Conservation (phyloP, 1,140 invertebrate species). For the Nasonia vitripennis region DNA sequence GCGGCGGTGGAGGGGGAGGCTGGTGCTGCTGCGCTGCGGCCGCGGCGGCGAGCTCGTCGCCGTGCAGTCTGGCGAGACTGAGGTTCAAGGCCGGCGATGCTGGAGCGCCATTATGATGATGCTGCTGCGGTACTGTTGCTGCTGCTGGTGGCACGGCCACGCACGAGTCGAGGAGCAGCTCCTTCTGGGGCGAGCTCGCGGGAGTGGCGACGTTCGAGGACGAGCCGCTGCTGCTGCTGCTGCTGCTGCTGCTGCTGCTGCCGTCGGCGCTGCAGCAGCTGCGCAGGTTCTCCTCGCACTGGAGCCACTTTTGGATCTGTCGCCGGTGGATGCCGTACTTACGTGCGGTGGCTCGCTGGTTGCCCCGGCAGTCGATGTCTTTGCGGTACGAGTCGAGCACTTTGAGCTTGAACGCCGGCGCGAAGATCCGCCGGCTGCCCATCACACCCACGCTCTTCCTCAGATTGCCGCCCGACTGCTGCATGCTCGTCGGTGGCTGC, state of each 20-base stretch:
- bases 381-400: constrained; percentile 89
- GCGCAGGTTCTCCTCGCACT: constrained; percentile 84
- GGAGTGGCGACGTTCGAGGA: constrained; percentile 44
- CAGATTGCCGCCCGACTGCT: constrained; percentile 59
- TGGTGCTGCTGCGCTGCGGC: constrained; percentile 59
- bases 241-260: not conserved
- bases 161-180: constrained; percentile 28
- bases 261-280: constrained; percentile 78
- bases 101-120: constrained; percentile 56
- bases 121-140: constrained; percentile 11
- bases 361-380: constrained; percentile 89
- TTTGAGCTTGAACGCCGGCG: constrained; percentile 89
- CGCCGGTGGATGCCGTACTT: constrained; percentile 91
- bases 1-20: constrained; percentile 56
- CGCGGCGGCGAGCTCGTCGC: constrained; percentile 65
- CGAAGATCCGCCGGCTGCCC: constrained; percentile 88
- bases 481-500: constrained; percentile 66
- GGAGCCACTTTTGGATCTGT: constrained; percentile 92
- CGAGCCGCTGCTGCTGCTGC: not conserved
- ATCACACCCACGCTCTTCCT: constrained; percentile 76
- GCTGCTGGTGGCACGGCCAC: constrained; percentile 50
- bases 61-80: constrained; percentile 73
- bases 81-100: constrained; percentile 75
- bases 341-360: constrained; percentile 88
- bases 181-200: constrained; percentile 51